Evolutionary conservation across 1,140 invertebrate genomes (phyloP), one percentile per base, ranked within the genome.

Genomic region (Thaumetopoea pityocampa): DNA sequence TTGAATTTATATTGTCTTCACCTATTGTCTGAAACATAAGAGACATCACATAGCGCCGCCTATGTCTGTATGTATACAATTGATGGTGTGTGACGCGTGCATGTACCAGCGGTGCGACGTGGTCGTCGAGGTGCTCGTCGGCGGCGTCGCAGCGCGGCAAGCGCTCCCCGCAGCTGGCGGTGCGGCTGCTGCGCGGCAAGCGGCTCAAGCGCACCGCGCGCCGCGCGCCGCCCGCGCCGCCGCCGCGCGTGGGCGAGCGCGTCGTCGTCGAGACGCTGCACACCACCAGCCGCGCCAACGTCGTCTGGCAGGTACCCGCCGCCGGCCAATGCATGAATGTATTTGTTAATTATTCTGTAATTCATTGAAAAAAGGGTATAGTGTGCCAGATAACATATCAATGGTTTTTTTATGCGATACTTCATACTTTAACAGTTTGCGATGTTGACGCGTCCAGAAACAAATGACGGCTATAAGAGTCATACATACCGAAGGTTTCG

Each of bases 281-380:
- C 49, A 88, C 88, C 19, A 84, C 80, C 57, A 88, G 95, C 12
- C 89, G 88, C 51, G 93, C 93, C 8, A 94, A 93, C 67, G 73
- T 78, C 56, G 76, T 78, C 6, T 78, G 76, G 76, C 76, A 80
- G 71, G 72, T 72, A 44, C 26, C 9, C 6, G 2, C 32, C 17
- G 14, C 3, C 2, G 6, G 7, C 2, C 2, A 11, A 0, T 12
- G n/a, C 0, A 7, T 9, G 18, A 6, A 0, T 3, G 8, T 5
- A n/a, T n/a, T 20, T 20, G 19, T 20, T 5, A n/a, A 20, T n/a
- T 20, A n/a, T n/a, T 20, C 5, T 20, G 19, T n/a, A 20, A n/a
- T 20, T 6, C 19, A 7, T 1, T 26, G 24, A 26, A 26, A n/a
- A n/a, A n/a, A n/a, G n/a, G n/a, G n/a, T n/a, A n/a, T n/a, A n/a